Evolutionary conservation across 2,888 invertebrate genomes (phyloP), one percentile per base, ranked within the genome.

Genomic region (Halictus quadricinctus): DNA sequence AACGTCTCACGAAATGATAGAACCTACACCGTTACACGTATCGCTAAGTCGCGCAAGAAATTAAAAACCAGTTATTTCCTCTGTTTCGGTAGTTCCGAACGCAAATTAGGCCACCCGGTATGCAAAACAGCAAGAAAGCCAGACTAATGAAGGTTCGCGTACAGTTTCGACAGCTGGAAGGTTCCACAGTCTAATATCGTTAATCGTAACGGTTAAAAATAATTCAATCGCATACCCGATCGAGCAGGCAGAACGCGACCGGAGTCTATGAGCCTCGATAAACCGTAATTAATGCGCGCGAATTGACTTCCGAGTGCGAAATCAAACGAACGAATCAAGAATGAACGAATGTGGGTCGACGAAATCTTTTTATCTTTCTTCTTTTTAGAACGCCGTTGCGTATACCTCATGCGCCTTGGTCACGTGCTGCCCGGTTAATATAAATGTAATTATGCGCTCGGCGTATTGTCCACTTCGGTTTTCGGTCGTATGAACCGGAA

Each of bases 401-500:
- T 58, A 21, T 0, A 25, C 48, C 12, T 25, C 76, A 25, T 70
- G 54, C 46, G 50, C 25, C 18, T 13, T 41, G 72, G 48, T n/a
- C 84, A 75, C 84, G 84, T 77, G 75, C 60, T 80, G 75, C 54
- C 54, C 72, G 50, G 48, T 12, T 73, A 64, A 86, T 76, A 80
- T 80, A 60, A 72, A 74, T 66, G 79, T 81, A 84, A 86, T 86
- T 81, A 85, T 81, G 79, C 84, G 41, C 58, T 41, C 15, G 79
- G 79, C 54, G 73, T 79, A 76, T 70, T n/a, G 77, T 79, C 77
- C 69, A 83, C 76, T 69, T 82, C 48, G 43, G 25, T 76, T 75
- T 46, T 70, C 64, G 66, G 79, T 74, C 86, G 72, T 21, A 76
- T 73, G 87, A 83, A 86, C 86, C 80, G 87, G 87, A 87, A 86